Evolutionary conservation across 2,113 vertebrate species (phyloP), one percentile per base, ranked within the genome.

Genomic region (Hypomesus transpacificus): DNA sequence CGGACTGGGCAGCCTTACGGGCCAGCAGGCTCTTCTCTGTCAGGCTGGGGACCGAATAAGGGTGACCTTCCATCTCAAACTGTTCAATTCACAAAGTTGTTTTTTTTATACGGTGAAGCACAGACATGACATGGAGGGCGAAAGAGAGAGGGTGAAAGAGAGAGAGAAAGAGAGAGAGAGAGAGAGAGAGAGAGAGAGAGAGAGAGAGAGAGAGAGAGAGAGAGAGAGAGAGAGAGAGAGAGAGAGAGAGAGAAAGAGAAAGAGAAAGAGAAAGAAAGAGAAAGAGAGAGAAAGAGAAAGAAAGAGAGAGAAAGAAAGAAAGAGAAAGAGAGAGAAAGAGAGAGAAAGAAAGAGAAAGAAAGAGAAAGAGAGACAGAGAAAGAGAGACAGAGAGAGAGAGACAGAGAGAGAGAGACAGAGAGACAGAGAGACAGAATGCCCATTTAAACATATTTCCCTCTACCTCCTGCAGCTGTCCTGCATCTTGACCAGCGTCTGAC

Each of bases 381-480:
- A 20, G 22, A 31, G 67, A 57, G 17, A 31, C 22, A 56, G 53
- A 39, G 67, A 22, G 9, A 60, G 7, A 13, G 21, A 60, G 58
- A 60, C n/a, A 16, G n/a, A 21, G 18, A 57, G n/a, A 6, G 17
- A 57, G 2, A 57, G 20, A 31, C 24, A 53, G 66, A 56, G 22
- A 54, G 51, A 18, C 16, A 57, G 6, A 69, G 3, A 31, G 53
- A 58, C 4, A 34, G 67, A 31, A 17, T 8, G 21, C 56, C 8
- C 24, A 22, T 28, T 28, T 16, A 28, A 62, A 39, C 46, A 26
- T 28, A 46, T 5, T 26, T 3, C 66, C 66, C 5, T 93, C 86
- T 90, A 98, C 97, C 89, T 93, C 77, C 77, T 74, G 74, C 92
- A 91, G 63, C 87, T 90, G 20, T 92, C 91, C 57, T 92, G 91